Conservation (phyloP, 2,888 invertebrate species). For the Marasmarcha lunaedactyla region DNA sequence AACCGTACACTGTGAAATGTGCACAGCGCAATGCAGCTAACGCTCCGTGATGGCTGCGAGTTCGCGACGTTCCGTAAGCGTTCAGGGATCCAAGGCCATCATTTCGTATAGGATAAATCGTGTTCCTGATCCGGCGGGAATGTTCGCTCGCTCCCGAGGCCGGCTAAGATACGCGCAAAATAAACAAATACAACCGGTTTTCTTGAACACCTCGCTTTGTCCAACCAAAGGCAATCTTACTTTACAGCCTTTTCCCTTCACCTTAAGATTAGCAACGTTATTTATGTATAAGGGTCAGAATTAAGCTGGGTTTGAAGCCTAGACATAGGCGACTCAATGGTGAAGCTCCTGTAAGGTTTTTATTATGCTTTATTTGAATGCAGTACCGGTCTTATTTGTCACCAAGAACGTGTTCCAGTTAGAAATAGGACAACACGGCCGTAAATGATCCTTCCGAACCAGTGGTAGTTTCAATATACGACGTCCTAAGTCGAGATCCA, state of each 20-base stretch:
- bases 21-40: not conserved
- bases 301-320: too few relatives aligned
- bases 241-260: slow-evolving; percentile 35
- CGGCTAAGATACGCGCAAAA: slow-evolving; percentile 66
- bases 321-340: too few relatives aligned
- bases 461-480: too few relatives aligned
- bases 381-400: too few relatives aligned
- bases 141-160: slow-evolving; percentile 49
- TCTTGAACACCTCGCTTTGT: slow-evolving; percentile 48
- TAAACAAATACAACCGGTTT: slow-evolving; percentile 63
- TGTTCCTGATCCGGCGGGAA: slow-evolving; percentile 49
- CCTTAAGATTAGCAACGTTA: slow-evolving; percentile 12
- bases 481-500: too few relatives aligned
- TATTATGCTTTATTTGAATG: too few relatives aligned
- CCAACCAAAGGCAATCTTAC: slow-evolving; percentile 27
- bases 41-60: not conserved
- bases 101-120: slow-evolving; percentile 34
- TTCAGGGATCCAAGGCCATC: slow-evolving; percentile 45
- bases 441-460: too few relatives aligned
- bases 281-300: too few relatives aligned
- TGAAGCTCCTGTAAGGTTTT: too few relatives aligned
- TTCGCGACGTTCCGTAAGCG: not conserved
- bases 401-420: too few relatives aligned
- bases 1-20: not conserved
- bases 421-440: too few relatives aligned